Base-by-base conservation (phyloP, 2,888 invertebrate genomes). In the Andrena haemorrhoa region DNA sequence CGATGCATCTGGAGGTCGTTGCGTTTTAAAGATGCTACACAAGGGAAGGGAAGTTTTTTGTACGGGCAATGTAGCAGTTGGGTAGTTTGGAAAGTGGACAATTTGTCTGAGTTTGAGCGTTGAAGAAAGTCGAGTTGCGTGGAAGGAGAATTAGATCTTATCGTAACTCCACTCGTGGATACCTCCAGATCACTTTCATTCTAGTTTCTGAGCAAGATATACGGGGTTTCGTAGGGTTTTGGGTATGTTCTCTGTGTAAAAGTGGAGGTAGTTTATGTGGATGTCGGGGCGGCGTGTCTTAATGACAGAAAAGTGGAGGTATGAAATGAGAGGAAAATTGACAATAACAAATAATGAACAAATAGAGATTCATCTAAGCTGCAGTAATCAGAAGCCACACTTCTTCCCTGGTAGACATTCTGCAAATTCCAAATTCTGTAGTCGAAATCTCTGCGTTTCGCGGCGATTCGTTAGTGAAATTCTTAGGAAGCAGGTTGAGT, bases 1-100 rank as follows among this genome's bases (percentile, higher is more conserved):
- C 8, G 33, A n/a, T 56, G 47, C 60, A 68, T 26, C 61, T 26
- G n/a, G 47, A 60, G 5, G n/a, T 63, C 29, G n/a, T n/a, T 78
- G 70, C 31, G 63, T 72, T 49, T 7, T 1, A 26, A 8, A 53
- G 8, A 20, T 1, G 1, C 4, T 41, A 35, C 10, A 4, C 3
- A 12, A 16, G 8, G 1, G 16, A 31, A 26, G 10, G 49, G 41
- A 16, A 23, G n/a, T 23, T 61, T 69, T 66, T n/a, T 29, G 10
- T 26, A 1, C 1, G n/a, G 5, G 10, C 1, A 0, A 29, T 31
- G 51, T n/a, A 20, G 33, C 1, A 35, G 31, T 33, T 60, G 31
- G 12, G 20, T 20, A 8, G 33, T 20, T 61, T 20, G 61, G 10
- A 20, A 33, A 20, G 35, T 29, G n/a, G 8, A 20, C 31, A 61